Evolutionary conservation across 2,113 vertebrate species (phyloP).

Genomic region (Sporophila hypoxantha): DNA sequence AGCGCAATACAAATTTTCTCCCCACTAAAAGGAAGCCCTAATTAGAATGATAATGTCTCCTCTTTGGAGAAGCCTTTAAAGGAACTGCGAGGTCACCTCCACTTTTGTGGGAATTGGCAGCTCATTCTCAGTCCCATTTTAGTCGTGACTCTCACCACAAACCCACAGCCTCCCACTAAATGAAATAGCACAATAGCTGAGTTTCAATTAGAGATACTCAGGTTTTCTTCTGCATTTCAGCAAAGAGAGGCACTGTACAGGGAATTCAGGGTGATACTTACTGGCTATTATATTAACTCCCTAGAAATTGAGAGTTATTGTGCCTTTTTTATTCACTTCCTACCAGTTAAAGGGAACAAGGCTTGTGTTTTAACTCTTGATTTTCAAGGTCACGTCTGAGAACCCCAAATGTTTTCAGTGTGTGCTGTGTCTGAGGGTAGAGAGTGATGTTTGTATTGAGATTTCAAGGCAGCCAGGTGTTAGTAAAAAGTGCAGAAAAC

Average conservation of each 20-base stretch:
- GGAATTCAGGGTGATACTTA: background rate
- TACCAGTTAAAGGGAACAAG: background rate
- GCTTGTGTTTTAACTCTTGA: background rate
- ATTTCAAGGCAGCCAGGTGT: background rate
- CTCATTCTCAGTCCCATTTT: background rate
- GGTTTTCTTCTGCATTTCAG: background rate
- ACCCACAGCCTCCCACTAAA: background rate
- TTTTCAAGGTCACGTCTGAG: background rate
- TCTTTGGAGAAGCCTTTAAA: conserved; percentile 8
- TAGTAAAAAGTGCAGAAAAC: background rate
- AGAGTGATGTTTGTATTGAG: rapidly evolving
- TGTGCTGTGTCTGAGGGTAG: background rate
- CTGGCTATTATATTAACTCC: background rate
- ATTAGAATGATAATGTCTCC: conserved; percentile 6
- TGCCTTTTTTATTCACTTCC: background rate
- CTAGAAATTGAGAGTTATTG: background rate
- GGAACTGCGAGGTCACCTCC: background rate
- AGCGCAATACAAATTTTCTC: background rate
- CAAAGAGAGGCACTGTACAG: background rate
- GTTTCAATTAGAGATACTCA: background rate
- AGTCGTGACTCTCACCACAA: background rate
- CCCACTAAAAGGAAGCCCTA: background rate
- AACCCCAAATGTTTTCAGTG: background rate
- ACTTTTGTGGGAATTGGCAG: background rate
- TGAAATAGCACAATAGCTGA: background rate